Evolutionary conservation across 2,797 vertebrate genomes (phyloP), one percentile per base, ranked within the genome.

Genomic region (Tauraco hartlaubi): DNA sequence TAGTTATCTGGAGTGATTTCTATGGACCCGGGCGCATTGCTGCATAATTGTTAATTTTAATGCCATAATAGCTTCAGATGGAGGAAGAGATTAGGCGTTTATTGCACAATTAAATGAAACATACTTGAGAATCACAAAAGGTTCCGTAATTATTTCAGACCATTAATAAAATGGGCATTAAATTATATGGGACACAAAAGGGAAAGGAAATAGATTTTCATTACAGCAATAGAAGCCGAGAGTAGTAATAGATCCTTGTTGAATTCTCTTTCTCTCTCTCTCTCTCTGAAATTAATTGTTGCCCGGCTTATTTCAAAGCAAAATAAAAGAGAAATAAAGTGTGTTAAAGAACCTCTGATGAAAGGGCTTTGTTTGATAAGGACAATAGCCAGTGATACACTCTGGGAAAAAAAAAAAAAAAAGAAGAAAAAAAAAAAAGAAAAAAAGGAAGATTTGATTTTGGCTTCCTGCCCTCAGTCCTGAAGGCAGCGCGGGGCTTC

Each of bases 21-120:
- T 99, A 99, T 99, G 99, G 99, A 99, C 99, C 99, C 99, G 98
- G 97, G 99, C 98, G 98, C 99, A 99, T 99, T 99, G 99, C 99
- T 99, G 99, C 99, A 98, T 99, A 99, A 99, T 99, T 99, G 99
- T 99, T 99, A 99, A 99, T 99, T 99, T 99, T 99, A 99, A 99
- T 99, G 99, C 99, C 99, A 99, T 99, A 99, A 99, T 99, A 99
- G 99, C 99, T 99, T 99, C 99, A 99, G 99, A 99, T 99, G 99
- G 99, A 99, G 99, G 99, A 98, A 98, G 98, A 99, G 99, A 99
- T 99, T 99, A 99, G 99, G 99, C 99, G 99, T 99, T 99, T 99
- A 99, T 99, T 99, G 99, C 99, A 99, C 99, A 99, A 99, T 99
- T 99, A 99, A 99, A 99, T 99, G 99, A 99, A 99, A 99, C 99